Base-by-base conservation (phyloP, 2,888 invertebrate genomes). In the Rhagonycha lutea region DNA sequence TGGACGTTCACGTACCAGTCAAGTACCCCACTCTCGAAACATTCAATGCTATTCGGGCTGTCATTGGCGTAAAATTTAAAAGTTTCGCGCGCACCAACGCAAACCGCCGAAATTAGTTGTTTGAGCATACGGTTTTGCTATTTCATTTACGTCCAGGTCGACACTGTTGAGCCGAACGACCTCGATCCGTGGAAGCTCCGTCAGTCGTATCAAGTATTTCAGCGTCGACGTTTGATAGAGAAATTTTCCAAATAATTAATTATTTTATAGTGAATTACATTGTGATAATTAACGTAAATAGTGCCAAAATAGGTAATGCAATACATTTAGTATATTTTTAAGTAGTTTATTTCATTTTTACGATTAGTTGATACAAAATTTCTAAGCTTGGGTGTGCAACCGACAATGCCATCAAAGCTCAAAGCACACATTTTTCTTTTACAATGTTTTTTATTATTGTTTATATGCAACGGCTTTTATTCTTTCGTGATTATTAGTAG, bases 221-320 rank as follows among this genome's bases (percentile, higher is more conserved):
- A 83, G 82, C 83, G 82, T 82, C 80, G 81, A 82, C 86, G 85
- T 87, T 86, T 81, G 83, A 83, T 82, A 84, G 81, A 84, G 82
- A 83, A 84, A 84, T 86, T 86, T 85, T 83, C 83, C 80, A 81
- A 83, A 85, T 84, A 81, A 82, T 80, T 80, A 79, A 83, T 82
- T 83, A 84, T 83, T 85, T 80, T 80, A 82, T 82, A 87, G 87
- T 87, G 86, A 87, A 86, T 82, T 84, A 85, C 80, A 86, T 88
- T 88, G 87, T 88, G 88, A 87, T 87, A 87, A 85, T 86, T 86
- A 85, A 86, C 86, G 84, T 82, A 85, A 86, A 86, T 87, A 83
- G 88, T 88, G 88, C 88, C 88, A 88, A 88, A 88, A 87, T 85
- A 88, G 87, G 88, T 88, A 87, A 87, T 80, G 83, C 83, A 80